Base-by-base conservation (phyloP, 2,888 invertebrate species). In the Thelaira solivaga region DNA sequence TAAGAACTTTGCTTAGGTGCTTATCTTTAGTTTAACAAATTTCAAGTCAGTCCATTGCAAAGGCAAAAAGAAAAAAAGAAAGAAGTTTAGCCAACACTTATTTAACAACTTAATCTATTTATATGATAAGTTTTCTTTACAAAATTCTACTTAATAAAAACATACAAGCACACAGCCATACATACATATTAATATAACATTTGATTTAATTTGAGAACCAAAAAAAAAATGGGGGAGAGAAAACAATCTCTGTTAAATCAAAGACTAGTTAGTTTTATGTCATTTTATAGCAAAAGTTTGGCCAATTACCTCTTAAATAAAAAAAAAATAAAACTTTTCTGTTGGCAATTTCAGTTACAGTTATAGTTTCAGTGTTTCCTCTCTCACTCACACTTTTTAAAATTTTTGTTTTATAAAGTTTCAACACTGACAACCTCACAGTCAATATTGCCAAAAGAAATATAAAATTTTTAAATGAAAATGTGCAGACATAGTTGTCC, bases 211-310 rank as follows among this genome's bases (percentile, higher is more conserved):
- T 10, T 39, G 24, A 61, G 20, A 61, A 45, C 20, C 10, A 11
- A 43, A 24, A 45, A 24, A 45, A 16, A 47, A 55, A 26, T 2
- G 3, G n/a, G n/a, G n/a, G n/a, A n/a, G n/a, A n/a, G n/a, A n/a
- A n/a, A n/a, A n/a, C n/a, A n/a, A n/a, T n/a, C n/a, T 18, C 29
- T 16, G 61, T 11, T 45, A 36, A 36, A 45, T 45, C 49, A 61
- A 45, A 51, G 61, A 68, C 22, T 39, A 39, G 22, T n/a, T n/a
- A n/a, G n/a, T n/a, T 67, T 67, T 53, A 13, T 61, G 55, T 31
- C 41, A 57, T 55, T 47, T 72, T 39, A 47, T 47, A 26, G 39
- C 22, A 36, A 64, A 73, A 64, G 24, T 73, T 67, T 67, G 26
- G 13, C 16, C 22, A 71, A 43, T n/a, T n/a, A n/a, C n/a, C n/a